A percentile compares a stretch with the other conserved stretches of the same genome.
Conservation (phyloP, 2,888 invertebrate species). For the Caenorhabditis sinica region DNA sequence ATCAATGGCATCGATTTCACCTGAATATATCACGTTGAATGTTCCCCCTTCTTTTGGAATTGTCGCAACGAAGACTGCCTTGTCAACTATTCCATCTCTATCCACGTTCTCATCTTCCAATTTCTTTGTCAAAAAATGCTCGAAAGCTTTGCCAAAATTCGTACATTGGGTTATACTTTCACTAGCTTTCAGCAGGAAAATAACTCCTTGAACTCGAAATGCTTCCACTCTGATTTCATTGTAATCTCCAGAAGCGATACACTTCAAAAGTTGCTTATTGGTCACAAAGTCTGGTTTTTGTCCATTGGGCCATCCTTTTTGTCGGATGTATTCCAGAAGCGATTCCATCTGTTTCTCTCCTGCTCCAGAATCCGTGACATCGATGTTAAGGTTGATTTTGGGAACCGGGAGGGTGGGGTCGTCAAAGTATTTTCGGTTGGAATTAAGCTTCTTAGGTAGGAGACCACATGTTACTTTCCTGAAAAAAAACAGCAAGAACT, state of each 20-base stretch:
- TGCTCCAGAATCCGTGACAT: background rate
- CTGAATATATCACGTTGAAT: slow-evolving; percentile 32
- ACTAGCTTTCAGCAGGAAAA: slow-evolving; percentile 11
- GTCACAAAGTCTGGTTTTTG: background rate
- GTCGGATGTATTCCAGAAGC: background rate
- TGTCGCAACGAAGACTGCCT: slow-evolving; percentile 17
- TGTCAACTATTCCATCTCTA: background rate
- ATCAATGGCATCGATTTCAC: slow-evolving; percentile 32
- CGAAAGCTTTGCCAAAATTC: slow-evolving; percentile 15
- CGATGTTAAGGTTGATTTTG: background rate
- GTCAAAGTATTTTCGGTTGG: background rate
- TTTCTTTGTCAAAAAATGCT: background rate
- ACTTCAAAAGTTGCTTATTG: background rate
- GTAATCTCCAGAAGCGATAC: background rate
- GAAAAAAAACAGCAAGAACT: slow-evolving; percentile 8
- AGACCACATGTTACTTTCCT: background rate
- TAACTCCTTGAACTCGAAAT: background rate
- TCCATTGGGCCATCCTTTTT: background rate
- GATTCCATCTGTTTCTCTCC: background rate
- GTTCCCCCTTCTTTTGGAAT: background rate
- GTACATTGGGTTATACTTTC: background rate
- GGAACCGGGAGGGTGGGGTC: background rate
- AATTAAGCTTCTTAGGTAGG: background rate
- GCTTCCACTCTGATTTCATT: background rate
- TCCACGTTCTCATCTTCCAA: background rate